Conservation (phyloP, 2,797 vertebrate species). For the Semotilus atromaculatus region DNA sequence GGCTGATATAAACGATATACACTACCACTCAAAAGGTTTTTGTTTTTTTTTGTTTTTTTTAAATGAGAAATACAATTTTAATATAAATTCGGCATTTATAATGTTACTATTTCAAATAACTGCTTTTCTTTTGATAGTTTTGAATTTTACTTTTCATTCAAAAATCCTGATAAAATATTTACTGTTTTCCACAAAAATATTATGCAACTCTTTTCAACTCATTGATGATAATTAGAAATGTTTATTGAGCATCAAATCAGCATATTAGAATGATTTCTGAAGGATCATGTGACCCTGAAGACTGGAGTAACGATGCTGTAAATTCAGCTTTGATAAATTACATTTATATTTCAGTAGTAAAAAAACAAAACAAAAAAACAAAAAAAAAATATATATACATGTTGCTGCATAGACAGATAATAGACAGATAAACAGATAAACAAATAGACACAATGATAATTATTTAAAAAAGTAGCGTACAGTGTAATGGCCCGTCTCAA, state of each 20-base stretch:
- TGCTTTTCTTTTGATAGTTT: background rate
- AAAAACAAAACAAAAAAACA: no score
- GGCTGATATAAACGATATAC: background rate
- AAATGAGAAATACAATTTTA: no score
- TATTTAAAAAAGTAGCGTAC: no score
- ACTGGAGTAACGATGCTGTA: background rate
- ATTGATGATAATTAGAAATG: background rate
- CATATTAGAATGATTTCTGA: background rate
- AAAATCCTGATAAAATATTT: background rate
- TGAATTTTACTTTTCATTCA: background rate
- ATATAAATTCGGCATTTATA: no score
- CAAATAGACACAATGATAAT: no score
- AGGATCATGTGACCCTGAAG: background rate
- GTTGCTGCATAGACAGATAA: background rate
- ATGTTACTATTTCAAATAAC: background rate
- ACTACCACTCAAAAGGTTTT: background rate
- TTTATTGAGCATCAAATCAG: background rate
- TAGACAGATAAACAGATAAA: background rate
- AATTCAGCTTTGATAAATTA: background rate
- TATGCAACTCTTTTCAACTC: background rate
- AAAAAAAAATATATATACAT: background rate
- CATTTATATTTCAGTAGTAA: background rate
- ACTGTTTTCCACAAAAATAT: background rate
- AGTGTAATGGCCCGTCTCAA: no score
- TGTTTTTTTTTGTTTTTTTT: no score